Evolutionary conservation across 92 coral and sea anemone species (phyloP).

Genomic region (Porites divaricata): DNA sequence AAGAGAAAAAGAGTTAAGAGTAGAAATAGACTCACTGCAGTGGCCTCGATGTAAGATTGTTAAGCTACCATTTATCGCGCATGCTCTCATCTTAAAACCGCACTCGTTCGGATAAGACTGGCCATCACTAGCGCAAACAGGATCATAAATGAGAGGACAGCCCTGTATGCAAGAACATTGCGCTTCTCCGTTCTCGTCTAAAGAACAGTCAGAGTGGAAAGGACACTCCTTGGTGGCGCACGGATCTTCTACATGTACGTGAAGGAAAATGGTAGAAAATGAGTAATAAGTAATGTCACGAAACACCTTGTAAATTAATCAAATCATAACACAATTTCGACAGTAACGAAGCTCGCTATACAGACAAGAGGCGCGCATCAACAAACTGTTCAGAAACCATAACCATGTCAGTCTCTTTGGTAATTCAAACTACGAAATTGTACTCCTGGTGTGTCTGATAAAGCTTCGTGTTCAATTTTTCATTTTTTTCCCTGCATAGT

Average conservation of each 20-base stretch:
- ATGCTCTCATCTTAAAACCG: slow-evolving; percentile 70
- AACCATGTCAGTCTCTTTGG: no score
- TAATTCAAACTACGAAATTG: no score
- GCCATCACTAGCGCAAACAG: slow-evolving; percentile 91
- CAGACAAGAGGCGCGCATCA: no score
- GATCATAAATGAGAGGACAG: slow-evolving; percentile 70
- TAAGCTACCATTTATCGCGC: slow-evolving; percentile 69
- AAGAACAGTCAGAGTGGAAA: slow-evolving; percentile 66
- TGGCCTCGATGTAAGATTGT: slow-evolving; percentile 66
- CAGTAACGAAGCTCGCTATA: no score
- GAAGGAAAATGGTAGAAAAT: neutral
- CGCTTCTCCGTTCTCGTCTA: slow-evolving; percentile 54
- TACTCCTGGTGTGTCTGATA: no score
- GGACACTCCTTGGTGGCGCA: slow-evolving; percentile 75
- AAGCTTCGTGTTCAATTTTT: no score
- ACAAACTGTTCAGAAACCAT: no score
- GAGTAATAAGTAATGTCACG: no score
- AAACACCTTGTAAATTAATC: neutral
- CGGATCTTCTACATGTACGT: slow-evolving; percentile 60
- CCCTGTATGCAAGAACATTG: slow-evolving; percentile 74
- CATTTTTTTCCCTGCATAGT: no score
- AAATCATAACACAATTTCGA: no score
- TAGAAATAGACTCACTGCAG: slow-evolving; percentile 73
- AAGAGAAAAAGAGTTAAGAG: slow-evolving; percentile 2
- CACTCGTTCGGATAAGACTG: slow-evolving; percentile 79